Evolutionary conservation across 2,888 invertebrate genomes (phyloP).

Genomic region (Ennomos quercinarius): DNA sequence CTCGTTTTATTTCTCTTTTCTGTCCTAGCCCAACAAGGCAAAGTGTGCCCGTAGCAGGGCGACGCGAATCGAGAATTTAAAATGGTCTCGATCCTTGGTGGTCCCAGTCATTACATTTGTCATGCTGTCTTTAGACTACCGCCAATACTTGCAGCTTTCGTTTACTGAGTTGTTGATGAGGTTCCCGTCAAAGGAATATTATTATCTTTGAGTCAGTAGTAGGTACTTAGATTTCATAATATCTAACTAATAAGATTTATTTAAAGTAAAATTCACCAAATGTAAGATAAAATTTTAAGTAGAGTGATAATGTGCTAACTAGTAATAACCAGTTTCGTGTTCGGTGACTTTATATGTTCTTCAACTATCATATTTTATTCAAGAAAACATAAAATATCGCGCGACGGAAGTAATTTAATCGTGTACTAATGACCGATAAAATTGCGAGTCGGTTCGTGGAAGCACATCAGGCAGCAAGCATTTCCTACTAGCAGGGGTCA

Average conservation of each 20-base stretch:
- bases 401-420: conserved; percentile 20
- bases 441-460: conserved; percentile 47
- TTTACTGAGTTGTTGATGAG: conserved; percentile 1
- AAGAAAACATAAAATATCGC: conserved; percentile 3
- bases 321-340: no score
- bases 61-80: conserved; percentile 49
- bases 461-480: conserved; percentile 48
- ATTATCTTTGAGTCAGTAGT: no score
- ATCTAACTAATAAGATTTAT: no score
- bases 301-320: no score
- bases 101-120: conserved; percentile 21
- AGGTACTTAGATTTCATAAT: no score
- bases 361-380: no score
- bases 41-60: conserved; percentile 48
- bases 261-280: no score
- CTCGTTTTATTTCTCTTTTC: conserved; percentile 50
- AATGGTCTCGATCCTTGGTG: conserved; percentile 33
- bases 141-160: conserved; percentile 9
- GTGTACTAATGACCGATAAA: conserved; percentile 34
- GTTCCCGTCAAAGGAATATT: conserved; percentile 16
- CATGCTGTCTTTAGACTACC: conserved; percentile 3
- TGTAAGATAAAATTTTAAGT: no score
- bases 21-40: conserved; percentile 68
- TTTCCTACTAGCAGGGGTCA: conserved; percentile 58
- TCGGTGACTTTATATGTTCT: no score